These are phyloP conservation scores for Leucosticte australis DNA, from an alignment of 2,113 vertebrate species.

Conservation along the genomic window DNA sequence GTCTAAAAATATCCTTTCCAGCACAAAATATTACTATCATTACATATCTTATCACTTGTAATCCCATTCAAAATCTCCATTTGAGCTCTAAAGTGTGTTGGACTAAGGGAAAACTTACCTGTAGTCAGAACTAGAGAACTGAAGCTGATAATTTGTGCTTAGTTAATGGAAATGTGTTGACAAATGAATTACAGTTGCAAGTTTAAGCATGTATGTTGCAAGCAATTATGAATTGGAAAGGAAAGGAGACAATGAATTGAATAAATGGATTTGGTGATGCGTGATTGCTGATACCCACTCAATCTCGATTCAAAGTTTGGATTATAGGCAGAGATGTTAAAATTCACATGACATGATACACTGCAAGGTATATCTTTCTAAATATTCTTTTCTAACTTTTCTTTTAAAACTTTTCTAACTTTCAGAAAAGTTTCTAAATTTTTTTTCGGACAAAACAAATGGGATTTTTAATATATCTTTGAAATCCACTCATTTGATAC, in stretches of 20 bases:
- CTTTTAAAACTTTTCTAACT: not conserved
- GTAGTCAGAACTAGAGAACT: not conserved
- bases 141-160: not conserved
- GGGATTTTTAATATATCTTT: not conserved
- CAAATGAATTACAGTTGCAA: not conserved
- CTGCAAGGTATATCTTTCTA: not conserved
- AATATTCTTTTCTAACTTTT: not conserved
- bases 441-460: not conserved
- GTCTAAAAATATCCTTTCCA: not conserved
- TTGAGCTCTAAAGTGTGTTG: not conserved
- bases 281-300: not conserved
- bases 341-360: not conserved
- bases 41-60: not conserved
- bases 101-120: constrained; percentile 1
- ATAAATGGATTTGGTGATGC: not conserved
- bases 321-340: not conserved
- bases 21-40: not conserved
- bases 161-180: constrained; percentile 34
- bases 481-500: not conserved
- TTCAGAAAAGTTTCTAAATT: not conserved
- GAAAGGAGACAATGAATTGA: not conserved
- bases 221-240: not conserved
- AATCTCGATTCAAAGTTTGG: not conserved
- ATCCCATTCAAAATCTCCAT: not conserved
- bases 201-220: not conserved